Percentiles rank a stretch among this genome's conserved stretches.
phyloP scores from a whole-genome alignment of 2,888 invertebrate genomes.

The Pristionchus fissidentatus region DNA sequence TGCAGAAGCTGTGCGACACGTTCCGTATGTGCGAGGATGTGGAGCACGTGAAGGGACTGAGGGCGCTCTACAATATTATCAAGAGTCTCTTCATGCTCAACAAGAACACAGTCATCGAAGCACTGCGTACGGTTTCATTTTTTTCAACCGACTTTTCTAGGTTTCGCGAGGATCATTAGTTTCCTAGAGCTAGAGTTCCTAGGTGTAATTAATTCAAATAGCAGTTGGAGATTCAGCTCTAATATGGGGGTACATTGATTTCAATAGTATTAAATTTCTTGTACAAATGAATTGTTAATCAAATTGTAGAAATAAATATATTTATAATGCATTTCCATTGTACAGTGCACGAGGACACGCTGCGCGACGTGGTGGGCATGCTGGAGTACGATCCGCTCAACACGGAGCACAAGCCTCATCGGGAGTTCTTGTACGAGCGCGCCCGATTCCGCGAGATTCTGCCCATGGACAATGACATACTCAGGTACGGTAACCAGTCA shows the following conservation, averaged over 20 bases:
- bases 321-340: background rate
- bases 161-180: too few species aligned
- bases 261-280: background rate
- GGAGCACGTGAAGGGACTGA: constrained; percentile 88
- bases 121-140: background rate
- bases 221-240: too few species aligned
- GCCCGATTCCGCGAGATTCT: constrained; percentile 84
- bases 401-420: constrained; percentile 82
- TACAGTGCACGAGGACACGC: constrained; percentile 37
- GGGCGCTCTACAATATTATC: constrained; percentile 84
- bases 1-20: constrained; percentile 91
- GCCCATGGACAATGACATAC: constrained; percentile 93
- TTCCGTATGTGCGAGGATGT: constrained; percentile 98
- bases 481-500: constrained; percentile 79
- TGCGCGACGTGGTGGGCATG: constrained; percentile 92
- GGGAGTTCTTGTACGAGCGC: constrained; percentile 93
- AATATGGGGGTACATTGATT: too few species aligned
- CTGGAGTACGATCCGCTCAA: constrained; percentile 91
- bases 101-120: constrained; percentile 91
- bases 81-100: constrained; percentile 98
- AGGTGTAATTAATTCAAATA: too few species aligned
- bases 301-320: background rate
- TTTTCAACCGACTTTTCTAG: background rate
- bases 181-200: too few species aligned
- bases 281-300: background rate